phyloP scores from a whole-genome alignment of 2,888 invertebrate genomes.

The Drosophila subsilvestris region DNA sequence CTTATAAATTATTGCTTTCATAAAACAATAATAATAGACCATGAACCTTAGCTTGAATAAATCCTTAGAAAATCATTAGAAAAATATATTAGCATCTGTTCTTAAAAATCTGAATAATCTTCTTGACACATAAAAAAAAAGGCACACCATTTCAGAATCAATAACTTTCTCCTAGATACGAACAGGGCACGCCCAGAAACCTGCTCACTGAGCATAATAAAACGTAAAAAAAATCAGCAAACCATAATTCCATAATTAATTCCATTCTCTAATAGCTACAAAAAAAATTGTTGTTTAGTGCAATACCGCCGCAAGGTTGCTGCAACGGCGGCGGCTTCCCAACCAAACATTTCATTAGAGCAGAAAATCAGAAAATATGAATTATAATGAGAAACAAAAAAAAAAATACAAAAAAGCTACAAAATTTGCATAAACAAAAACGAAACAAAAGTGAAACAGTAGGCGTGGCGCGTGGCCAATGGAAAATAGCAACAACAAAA shows the following conservation, averaged over 20 bases:
- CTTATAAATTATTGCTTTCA: background rate
- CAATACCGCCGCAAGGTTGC: constrained; percentile 56
- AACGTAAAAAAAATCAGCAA: background rate
- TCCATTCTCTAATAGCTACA: background rate
- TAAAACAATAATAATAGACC: background rate
- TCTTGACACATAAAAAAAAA: background rate
- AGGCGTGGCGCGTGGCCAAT: constrained; percentile 47
- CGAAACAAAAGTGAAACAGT: constrained; percentile 47
- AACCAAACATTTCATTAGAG: constrained; percentile 62
- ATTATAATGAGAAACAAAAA: constrained; percentile 49
- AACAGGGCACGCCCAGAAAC: background rate
- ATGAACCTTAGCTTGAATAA: too few relatives aligned
- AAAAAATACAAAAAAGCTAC: background rate
- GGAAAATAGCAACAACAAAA: background rate
- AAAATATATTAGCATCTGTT: too few relatives aligned
- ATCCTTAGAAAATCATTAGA: background rate
- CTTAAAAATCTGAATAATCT: too few relatives aligned
- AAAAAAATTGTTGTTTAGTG: background rate
- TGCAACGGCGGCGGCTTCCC: constrained; percentile 9
- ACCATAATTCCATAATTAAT: background rate
- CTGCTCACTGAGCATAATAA: background rate
- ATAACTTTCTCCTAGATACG: background rate
- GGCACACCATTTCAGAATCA: background rate
- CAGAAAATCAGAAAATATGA: constrained; percentile 60
- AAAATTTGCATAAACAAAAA: constrained; percentile 55